Percentiles rank a stretch among this genome's conserved stretches.
These are phyloP conservation scores for Mustela lutreola DNA, from an alignment of 2,113 vertebrate genomes.

Conservation along the genomic window DNA sequence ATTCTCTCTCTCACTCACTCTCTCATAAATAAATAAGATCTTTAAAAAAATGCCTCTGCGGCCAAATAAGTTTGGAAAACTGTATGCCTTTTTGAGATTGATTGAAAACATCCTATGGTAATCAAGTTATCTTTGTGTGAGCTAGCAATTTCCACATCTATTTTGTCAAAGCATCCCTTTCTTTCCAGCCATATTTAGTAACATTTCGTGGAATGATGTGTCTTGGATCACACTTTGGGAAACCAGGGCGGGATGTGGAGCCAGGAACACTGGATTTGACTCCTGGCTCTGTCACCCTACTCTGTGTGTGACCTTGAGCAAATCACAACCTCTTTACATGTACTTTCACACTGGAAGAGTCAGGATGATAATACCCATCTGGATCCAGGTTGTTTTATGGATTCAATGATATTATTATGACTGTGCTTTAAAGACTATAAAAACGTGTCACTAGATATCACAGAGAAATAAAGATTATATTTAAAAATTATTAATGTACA, in stretches of 20 bases:
- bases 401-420: not conserved
- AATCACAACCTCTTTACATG: not conserved
- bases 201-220: conserved; percentile 1
- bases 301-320: not conserved
- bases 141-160: conserved; percentile 8
- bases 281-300: not conserved
- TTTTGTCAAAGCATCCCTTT: not conserved
- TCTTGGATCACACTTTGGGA: conserved; percentile 36
- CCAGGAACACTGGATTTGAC: not conserved
- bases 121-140: conserved; percentile 2
- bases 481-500: not conserved
- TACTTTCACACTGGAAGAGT: not conserved
- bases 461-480: not conserved
- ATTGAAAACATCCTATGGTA: not conserved
- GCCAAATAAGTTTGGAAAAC: conserved; percentile 32
- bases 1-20: too few species aligned
- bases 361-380: not conserved
- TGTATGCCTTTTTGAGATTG: not conserved
- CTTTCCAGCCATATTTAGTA: not conserved
- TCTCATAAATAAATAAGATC: too few species aligned
- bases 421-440: not conserved
- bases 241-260: not conserved
- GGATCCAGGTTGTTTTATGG: not conserved
- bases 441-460: not conserved
- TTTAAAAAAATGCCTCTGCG: not conserved